Conservation (phyloP, 1,140 invertebrate genomes). For the Drosophila prosaltans region DNA sequence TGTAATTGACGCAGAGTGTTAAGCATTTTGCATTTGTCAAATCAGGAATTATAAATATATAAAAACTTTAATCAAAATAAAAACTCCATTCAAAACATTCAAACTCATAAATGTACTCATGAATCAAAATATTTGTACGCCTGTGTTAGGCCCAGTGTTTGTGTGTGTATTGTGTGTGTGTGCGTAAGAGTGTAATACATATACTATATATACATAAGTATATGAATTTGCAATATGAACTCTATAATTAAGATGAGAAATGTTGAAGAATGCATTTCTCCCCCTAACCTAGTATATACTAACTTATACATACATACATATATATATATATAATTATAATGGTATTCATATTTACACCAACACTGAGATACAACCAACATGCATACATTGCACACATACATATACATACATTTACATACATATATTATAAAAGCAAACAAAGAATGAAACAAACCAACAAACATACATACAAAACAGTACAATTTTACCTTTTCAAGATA, state of each 20-base stretch:
- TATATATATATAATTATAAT: conserved; percentile 14
- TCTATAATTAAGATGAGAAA: conserved; percentile 28
- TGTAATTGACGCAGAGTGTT: conserved; percentile 37
- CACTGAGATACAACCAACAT: conserved; percentile 42
- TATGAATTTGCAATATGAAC: conserved; percentile 47
- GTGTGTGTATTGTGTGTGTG: conserved; percentile 5
- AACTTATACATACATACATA: conserved; percentile 14
- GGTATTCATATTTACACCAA: conserved; percentile 53
- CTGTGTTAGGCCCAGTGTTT: conserved; percentile 23
- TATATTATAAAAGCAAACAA: conserved; percentile 16
- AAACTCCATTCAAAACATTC: conserved; percentile 12
- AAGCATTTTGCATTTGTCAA: conserved; percentile 16
- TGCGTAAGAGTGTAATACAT: conserved; percentile 38
- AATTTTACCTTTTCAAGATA: conserved; percentile 78
- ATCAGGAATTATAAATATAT: conserved; percentile 56
- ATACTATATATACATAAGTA: conserved; percentile 22
- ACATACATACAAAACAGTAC: conserved; percentile 52
- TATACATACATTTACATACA: conserved; percentile 41
- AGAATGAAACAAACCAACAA: conserved; percentile 31
- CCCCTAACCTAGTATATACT: conserved; percentile 21
- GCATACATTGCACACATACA: conserved; percentile 27
- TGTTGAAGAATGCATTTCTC: conserved; percentile 35
- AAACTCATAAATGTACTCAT: not conserved
- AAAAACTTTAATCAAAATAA: conserved; percentile 45
- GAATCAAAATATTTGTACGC: conserved; percentile 38